These are phyloP conservation scores for Callipepla squamata DNA, from an alignment of 2,113 vertebrate species.

Conservation along the genomic window DNA sequence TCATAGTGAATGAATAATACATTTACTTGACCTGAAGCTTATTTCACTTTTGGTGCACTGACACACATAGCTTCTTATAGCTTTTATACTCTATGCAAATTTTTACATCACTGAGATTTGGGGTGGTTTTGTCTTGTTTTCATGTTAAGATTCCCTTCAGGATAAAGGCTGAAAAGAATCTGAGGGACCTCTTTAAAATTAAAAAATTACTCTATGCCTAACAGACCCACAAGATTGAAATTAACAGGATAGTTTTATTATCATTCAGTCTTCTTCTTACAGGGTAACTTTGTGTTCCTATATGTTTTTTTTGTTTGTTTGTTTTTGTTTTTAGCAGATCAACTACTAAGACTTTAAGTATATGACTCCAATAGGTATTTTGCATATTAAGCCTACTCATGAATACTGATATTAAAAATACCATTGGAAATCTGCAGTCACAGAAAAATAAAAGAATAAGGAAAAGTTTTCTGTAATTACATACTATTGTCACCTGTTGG, in stretches of 20 bases:
- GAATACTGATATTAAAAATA: neutral
- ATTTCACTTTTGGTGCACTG: neutral
- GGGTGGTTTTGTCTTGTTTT: neutral
- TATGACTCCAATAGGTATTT: neutral
- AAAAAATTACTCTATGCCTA: neutral
- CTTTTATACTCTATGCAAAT: neutral
- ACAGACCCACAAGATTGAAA: neutral
- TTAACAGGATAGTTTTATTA: too few species aligned
- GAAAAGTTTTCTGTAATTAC: neutral
- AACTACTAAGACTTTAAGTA: neutral
- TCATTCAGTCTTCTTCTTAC: neutral
- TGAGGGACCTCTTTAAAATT: neutral
- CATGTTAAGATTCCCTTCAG: neutral
- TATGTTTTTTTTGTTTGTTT: neutral
- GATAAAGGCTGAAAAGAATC: neutral
- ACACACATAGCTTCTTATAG: neutral
- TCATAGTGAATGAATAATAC: conserved; percentile 13
- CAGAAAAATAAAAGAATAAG: neutral
- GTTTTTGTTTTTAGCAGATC: neutral
- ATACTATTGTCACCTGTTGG: neutral
- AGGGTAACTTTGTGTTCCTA: neutral
- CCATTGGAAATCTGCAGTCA: neutral
- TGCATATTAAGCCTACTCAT: neutral
- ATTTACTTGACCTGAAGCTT: conserved; percentile 30
- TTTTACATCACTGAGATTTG: neutral